Conservation (phyloP, 2,113 vertebrate genomes). For the Melanotaenia duboulayi region DNA sequence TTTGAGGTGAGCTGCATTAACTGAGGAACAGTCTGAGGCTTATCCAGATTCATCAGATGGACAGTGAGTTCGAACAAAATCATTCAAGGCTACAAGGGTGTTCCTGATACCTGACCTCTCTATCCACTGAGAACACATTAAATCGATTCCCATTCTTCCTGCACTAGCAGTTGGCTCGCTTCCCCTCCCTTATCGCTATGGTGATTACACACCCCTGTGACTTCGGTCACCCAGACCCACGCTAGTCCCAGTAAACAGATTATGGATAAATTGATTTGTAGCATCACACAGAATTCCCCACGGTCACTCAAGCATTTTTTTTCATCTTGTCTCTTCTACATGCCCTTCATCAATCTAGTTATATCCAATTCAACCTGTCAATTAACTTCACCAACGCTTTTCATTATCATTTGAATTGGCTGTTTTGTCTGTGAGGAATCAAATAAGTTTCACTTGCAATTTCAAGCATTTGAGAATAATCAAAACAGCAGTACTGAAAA, state of each 20-base stretch:
- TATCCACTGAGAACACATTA: slow-evolving; percentile 43
- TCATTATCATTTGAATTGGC: slow-evolving; percentile 46
- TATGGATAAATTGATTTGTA: slow-evolving; percentile 75
- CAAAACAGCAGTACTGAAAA: slow-evolving; percentile 23
- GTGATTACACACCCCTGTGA: slow-evolving; percentile 71
- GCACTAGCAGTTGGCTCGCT: slow-evolving; percentile 51
- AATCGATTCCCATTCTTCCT: slow-evolving; percentile 67
- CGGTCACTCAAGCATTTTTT: slow-evolving; percentile 42
- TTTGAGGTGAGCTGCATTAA: slow-evolving; percentile 44
- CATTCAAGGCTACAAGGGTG: slow-evolving; percentile 34
- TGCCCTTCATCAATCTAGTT: slow-evolving; percentile 65
- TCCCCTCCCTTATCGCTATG: slow-evolving; percentile 68
- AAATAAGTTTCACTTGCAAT: slow-evolving; percentile 39
- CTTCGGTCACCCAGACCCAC: slow-evolving; percentile 51
- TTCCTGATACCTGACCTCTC: slow-evolving; percentile 56
- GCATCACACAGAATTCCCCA: slow-evolving; percentile 59
- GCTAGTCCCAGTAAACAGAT: slow-evolving; percentile 68
- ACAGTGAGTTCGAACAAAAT: slow-evolving; percentile 49
- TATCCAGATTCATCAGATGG: slow-evolving; percentile 35
- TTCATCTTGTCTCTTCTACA: slow-evolving; percentile 18
- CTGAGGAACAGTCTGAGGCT: slow-evolving; percentile 36
- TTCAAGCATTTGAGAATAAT: slow-evolving; percentile 22
- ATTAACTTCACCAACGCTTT: slow-evolving; percentile 45
- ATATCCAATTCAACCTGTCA: slow-evolving; percentile 62
- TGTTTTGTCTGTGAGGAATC: slow-evolving; percentile 26